A percentile compares a stretch with the other conserved stretches of the same genome.
phyloP scores from a whole-genome alignment of 2,888 invertebrate genomes.

The Oligia strigilis region DNA sequence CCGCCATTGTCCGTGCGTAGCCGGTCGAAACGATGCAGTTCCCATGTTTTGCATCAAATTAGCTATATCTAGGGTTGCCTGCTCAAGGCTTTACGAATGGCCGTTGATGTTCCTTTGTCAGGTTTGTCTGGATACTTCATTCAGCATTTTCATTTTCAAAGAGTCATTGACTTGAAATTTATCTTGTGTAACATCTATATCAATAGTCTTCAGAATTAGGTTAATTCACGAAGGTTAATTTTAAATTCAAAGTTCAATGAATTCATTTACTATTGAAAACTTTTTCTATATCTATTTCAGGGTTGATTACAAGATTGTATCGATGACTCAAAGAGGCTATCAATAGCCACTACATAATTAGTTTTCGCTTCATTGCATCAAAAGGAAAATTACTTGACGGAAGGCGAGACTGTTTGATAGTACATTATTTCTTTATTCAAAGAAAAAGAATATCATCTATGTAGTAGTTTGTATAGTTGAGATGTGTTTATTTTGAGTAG shows the following conservation, averaged over 20 bases:
- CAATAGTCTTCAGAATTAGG: slow-evolving; percentile 22
- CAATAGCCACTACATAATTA: slow-evolving; percentile 54
- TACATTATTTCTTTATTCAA: slow-evolving; percentile 21
- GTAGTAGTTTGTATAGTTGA: slow-evolving; percentile 24
- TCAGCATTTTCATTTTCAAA: slow-evolving; percentile 6
- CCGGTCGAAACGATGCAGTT: slow-evolving; percentile 85
- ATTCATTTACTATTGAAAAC: slow-evolving; percentile 43
- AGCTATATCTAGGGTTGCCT: slow-evolving; percentile 68
- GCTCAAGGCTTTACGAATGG: slow-evolving; percentile 53
- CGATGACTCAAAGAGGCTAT: slow-evolving; percentile 52
- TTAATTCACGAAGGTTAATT: slow-evolving; percentile 41
- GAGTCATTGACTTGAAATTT: slow-evolving; percentile 24
- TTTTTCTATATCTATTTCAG: slow-evolving; percentile 59
- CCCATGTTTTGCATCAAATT: slow-evolving; percentile 85
- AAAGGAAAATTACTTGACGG: slow-evolving; percentile 47
- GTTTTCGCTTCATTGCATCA: slow-evolving; percentile 58
- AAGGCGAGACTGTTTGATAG: slow-evolving; percentile 22
- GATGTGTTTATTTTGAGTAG: slow-evolving; percentile 35
- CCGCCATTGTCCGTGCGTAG: slow-evolving; percentile 87
- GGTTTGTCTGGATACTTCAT: slow-evolving; percentile 3
- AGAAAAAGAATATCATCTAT: slow-evolving; percentile 19
- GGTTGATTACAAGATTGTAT: slow-evolving; percentile 52
- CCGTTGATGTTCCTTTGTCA: slow-evolving; percentile 44
- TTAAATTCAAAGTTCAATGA: slow-evolving; percentile 52
- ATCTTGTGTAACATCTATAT: slow-evolving; percentile 38